Evolutionary conservation across 2,797 vertebrate species (phyloP).

Genomic region (Vultur gryphus): DNA sequence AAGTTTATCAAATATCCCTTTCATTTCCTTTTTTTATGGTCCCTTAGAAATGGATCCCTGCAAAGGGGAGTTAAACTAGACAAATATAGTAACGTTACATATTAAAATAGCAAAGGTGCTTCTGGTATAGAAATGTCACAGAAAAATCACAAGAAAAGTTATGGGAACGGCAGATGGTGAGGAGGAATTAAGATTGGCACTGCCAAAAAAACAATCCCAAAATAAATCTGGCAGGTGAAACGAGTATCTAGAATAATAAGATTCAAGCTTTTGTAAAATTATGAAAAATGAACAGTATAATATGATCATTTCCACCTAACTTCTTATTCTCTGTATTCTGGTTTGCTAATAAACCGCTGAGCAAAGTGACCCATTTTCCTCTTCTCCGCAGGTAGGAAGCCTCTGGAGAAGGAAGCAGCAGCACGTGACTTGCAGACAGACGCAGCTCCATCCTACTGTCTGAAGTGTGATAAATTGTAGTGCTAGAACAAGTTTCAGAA

Average conservation of each 20-base stretch:
- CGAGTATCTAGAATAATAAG: background rate
- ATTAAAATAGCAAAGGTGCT: background rate
- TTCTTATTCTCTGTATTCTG: background rate
- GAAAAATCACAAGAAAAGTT: background rate
- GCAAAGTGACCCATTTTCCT: background rate
- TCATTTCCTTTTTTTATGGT: background rate
- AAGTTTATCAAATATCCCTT: background rate
- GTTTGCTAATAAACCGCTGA: background rate
- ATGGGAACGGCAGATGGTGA: background rate
- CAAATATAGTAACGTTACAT: background rate
- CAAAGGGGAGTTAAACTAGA: background rate
- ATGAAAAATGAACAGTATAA: background rate
- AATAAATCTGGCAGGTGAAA: background rate
- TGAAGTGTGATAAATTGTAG: background rate
- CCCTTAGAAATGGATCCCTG: background rate
- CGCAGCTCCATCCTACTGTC: background rate
- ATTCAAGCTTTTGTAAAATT: background rate
- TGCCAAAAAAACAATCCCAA: background rate
- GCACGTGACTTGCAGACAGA: background rate
- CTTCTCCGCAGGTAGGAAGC: background rate
- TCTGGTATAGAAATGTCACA: background rate
- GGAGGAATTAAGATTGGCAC: background rate
- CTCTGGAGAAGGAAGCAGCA: background rate
- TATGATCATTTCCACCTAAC: background rate
- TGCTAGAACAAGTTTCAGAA: background rate